phyloP scores from a whole-genome alignment of 1,140 invertebrate genomes.

The Drosophila kanapiae region DNA sequence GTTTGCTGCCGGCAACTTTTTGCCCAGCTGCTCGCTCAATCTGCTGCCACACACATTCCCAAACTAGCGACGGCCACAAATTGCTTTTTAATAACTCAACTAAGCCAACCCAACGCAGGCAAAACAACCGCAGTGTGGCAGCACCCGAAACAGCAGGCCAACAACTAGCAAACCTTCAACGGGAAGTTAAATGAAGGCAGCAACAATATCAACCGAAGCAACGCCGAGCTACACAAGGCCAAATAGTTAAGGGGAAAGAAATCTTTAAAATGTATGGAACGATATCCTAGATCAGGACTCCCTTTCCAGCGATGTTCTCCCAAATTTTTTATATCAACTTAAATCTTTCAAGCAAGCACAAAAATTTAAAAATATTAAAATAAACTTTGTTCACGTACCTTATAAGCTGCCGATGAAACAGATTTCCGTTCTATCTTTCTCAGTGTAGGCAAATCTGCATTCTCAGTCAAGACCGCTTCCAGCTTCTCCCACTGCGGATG shows the following conservation, averaged over 20 bases:
- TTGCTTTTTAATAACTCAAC: constrained; percentile 83
- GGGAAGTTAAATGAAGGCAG: constrained; percentile 77
- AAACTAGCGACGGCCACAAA: constrained; percentile 67
- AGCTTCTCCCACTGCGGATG: constrained; percentile 1
- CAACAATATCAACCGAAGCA: constrained; percentile 37
- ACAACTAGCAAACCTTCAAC: constrained; percentile 56
- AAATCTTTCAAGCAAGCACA: neutral
- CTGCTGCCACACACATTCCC: constrained; percentile 66
- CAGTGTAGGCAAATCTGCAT: constrained; percentile 55
- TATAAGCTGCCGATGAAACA: neutral
- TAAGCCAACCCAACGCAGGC: constrained; percentile 67
- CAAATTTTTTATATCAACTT: too few species aligned
- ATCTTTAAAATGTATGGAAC: neutral
- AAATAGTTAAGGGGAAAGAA: neutral
- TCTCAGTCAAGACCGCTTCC: constrained; percentile 36
- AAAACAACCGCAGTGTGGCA: constrained; percentile 51
- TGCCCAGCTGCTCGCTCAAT: constrained; percentile 71
- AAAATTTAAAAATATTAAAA: neutral
- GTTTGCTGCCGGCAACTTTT: constrained; percentile 54
- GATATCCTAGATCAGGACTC: neutral
- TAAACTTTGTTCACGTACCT: neutral
- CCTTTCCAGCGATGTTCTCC: too few species aligned
- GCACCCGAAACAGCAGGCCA: constrained; percentile 40
- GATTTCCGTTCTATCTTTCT: neutral
- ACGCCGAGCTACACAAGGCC: constrained; percentile 32